phyloP scores from a whole-genome alignment of 2,113 vertebrate genomes.

The Oncorhynchus clarkii region DNA sequence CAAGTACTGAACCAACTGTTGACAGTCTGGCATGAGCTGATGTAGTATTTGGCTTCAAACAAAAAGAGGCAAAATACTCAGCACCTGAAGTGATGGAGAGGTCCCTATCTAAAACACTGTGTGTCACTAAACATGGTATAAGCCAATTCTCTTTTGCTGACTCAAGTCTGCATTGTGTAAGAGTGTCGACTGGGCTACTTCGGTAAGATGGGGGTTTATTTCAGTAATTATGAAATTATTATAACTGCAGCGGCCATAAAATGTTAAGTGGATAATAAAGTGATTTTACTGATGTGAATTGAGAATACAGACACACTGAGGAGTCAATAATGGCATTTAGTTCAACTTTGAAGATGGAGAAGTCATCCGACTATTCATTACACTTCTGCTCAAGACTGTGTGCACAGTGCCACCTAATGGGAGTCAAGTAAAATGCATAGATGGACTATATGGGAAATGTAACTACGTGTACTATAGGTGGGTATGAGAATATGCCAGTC shows the following conservation, averaged over 20 bases:
- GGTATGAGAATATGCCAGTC: neutral
- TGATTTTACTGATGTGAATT: conserved; percentile 26
- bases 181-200: conserved; percentile 5
- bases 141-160: conserved; percentile 58
- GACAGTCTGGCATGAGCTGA: conserved; percentile 36
- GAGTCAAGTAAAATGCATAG: neutral
- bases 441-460: neutral
- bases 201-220: conserved; percentile 3
- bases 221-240: conserved; percentile 9
- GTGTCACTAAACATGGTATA: conserved; percentile 15
- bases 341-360: conserved; percentile 20
- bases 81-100: conserved; percentile 44
- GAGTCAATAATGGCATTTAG: conserved; percentile 50
- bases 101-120: conserved; percentile 50
- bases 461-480: neutral
- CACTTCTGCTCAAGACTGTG: conserved; percentile 31
- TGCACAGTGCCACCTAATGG: conserved; percentile 74
- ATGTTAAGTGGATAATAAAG: conserved; percentile 19
- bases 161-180: conserved; percentile 43
- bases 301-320: conserved; percentile 46
- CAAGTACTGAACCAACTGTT: conserved; percentile 26
- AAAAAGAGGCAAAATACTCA: conserved; percentile 40
- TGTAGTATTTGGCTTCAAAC: conserved; percentile 48
- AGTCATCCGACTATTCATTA: neutral
- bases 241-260: conserved; percentile 19